Percentiles rank a stretch among this genome's conserved stretches.
phyloP scores from a whole-genome alignment of 1,140 invertebrate species.

The Agrilus planipennis region DNA sequence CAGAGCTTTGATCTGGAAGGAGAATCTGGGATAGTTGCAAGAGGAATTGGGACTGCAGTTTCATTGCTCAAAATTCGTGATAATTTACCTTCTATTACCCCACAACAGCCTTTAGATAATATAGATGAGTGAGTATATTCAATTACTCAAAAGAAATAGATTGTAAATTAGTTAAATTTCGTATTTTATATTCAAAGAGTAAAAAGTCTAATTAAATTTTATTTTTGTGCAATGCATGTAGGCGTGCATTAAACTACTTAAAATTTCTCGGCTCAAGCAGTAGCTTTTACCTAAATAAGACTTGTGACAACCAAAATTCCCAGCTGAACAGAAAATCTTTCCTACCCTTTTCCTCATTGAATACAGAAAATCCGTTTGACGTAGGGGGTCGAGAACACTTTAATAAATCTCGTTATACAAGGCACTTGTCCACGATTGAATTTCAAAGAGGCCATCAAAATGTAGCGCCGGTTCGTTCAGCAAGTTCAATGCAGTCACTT shows the following conservation, averaged over 20 bases:
- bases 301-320: conserved; percentile 4
- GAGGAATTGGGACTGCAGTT: conserved; percentile 87
- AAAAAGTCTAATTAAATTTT: conserved; percentile 5
- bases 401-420: too few relatives aligned
- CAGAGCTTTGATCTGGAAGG: conserved; percentile 96
- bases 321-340: conserved; percentile 2
- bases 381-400: too few relatives aligned
- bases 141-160: background rate
- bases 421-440: too few relatives aligned
- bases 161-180: background rate
- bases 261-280: conserved; percentile 30
- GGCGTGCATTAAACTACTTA: conserved; percentile 28
- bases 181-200: too few relatives aligned
- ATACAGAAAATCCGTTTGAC: too few relatives aligned
- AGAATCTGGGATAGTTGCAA: conserved; percentile 86
- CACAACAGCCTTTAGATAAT: conserved; percentile 31
- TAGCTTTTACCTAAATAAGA: conserved; percentile 26
- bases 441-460: too few relatives aligned
- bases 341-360: conserved; percentile 12
- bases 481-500: conserved; percentile 35
- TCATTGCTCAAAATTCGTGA: conserved; percentile 51
- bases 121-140: conserved; percentile 50
- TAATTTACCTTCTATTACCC: conserved; percentile 14
- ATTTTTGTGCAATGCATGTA: conserved; percentile 19
- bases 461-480: too few relatives aligned